Evolutionary conservation across 35 echinoderm and acorn worm species (phyloP), one percentile per base, ranked within the genome.

Genomic region (Patiria miniata): DNA sequence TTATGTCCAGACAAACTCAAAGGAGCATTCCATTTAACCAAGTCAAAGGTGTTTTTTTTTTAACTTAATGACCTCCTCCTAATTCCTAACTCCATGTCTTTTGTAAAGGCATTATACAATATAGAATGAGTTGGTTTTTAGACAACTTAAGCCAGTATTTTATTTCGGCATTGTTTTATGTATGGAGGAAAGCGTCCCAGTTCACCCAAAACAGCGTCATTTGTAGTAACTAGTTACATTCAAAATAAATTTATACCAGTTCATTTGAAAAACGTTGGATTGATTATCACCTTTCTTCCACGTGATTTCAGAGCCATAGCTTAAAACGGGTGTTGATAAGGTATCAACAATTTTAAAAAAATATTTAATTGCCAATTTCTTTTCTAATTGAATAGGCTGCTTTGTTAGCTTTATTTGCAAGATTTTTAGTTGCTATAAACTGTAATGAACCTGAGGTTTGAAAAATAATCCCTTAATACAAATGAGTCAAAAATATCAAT

Each of bases 111-210:
- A 57, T 57, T 57, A 0, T 57, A 2, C 54, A 57, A 1, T 0
- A 57, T 57, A 4, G 54, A 57, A 57, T 57, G 54, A 57, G 54
- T n/a, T n/a, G n/a, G 54, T 57, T 57, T 57, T 57, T n/a, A 57
- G 54, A 57, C 2, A 57, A 57, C 54, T 57, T 57, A 57, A 8
- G 54, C 54, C 54, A 57, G 54, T 57, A 57, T 57, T n/a, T n/a
- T n/a, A n/a, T n/a, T 57, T 57, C 54, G 2, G 54, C 54, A 57
- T 0, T 57, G 54, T 57, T 57, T 8, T 18, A 57, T 57, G 54
- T 57, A 57, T n/a, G 22, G 54, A 57, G 54, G 54, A 57, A 0
- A 1, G 22, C 54, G 15, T 14, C 54, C 54, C 1, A 57, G 54
- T 57, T 57, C 54, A 57, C 54, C 54, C 54, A 57, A n/a, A 8